phyloP scores from a whole-genome alignment of 2,888 invertebrate genomes.

The Strigamia transsilvanica region DNA sequence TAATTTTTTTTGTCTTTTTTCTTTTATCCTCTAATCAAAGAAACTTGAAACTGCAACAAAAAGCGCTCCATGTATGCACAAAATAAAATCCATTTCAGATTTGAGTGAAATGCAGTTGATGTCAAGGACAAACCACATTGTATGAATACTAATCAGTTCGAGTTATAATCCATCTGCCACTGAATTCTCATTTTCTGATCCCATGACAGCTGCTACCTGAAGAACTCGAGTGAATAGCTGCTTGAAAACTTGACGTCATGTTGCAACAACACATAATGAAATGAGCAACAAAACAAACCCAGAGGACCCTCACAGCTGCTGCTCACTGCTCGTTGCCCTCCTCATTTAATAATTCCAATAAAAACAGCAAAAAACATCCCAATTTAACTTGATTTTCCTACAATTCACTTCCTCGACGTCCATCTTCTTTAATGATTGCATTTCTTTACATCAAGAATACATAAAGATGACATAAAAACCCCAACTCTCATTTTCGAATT shows the following conservation, averaged over 20 bases:
- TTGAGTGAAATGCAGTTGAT: constrained; percentile 40
- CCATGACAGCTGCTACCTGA: constrained; percentile 46
- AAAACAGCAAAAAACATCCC: no score
- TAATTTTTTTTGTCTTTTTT: no score
- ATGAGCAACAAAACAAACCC: constrained; percentile 23
- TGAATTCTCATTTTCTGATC: background rate
- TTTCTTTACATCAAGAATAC: background rate
- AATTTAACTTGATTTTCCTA: no score
- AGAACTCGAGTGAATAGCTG: constrained; percentile 11
- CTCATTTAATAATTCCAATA: no score
- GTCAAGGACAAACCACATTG: constrained; percentile 45
- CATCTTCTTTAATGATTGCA: no score
- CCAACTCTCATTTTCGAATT: background rate
- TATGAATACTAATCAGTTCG: constrained; percentile 32
- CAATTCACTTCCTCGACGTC: no score
- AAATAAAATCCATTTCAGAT: constrained; percentile 17
- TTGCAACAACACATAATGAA: constrained; percentile 8
- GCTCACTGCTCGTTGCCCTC: background rate
- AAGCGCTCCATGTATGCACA: background rate
- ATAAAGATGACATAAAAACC: background rate
- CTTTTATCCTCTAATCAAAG: no score
- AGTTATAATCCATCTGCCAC: no score
- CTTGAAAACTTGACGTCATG: constrained; percentile 1
- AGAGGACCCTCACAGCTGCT: background rate
- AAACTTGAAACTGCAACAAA: constrained; percentile 1